Conservation (phyloP, 2,888 invertebrate species). For the Platypus cylindrus region DNA sequence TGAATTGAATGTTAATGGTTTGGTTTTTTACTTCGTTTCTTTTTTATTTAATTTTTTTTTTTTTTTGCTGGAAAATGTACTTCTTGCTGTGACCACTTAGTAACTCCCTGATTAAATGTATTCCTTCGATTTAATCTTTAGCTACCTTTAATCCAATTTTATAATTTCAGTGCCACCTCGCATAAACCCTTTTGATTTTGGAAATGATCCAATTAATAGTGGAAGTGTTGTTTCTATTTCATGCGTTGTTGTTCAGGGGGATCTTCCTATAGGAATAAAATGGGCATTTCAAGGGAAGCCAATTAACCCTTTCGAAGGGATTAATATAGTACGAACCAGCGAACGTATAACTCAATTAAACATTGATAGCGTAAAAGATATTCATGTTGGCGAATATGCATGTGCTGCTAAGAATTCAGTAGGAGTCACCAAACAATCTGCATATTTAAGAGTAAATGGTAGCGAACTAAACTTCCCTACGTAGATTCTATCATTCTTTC, state of each 20-base stretch:
- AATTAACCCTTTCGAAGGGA: constrained; percentile 28
- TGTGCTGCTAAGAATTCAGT: constrained; percentile 40
- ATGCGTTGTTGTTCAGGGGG: constrained; percentile 54
- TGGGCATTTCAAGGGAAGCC: constrained; percentile 33
- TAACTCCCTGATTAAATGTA: too few relatives aligned
- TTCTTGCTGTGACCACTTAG: too few relatives aligned
- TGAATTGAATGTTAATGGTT: constrained; percentile 59
- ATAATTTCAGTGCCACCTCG: constrained; percentile 28
- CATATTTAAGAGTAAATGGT: constrained; percentile 42
- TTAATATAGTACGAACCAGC: constrained; percentile 33
- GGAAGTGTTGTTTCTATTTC: constrained; percentile 50
- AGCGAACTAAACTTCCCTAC: constrained; percentile 5
- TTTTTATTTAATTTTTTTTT: too few relatives aligned
- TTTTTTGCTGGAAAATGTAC: too few relatives aligned
- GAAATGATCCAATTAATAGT: constrained; percentile 41
- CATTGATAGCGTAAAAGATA: constrained; percentile 39
- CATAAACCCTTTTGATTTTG: constrained; percentile 38
- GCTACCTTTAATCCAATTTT: too few relatives aligned
- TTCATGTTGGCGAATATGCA: constrained; percentile 40
- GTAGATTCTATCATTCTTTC: neutral
- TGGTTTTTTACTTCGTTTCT: too few relatives aligned
- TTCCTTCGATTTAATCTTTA: too few relatives aligned
- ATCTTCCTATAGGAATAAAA: constrained; percentile 40
- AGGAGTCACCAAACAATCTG: constrained; percentile 39
- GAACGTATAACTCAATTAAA: constrained; percentile 40